Evolutionary conservation across 2,113 vertebrate genomes (phyloP).

Genomic region (Prionailurus bengalensis): DNA sequence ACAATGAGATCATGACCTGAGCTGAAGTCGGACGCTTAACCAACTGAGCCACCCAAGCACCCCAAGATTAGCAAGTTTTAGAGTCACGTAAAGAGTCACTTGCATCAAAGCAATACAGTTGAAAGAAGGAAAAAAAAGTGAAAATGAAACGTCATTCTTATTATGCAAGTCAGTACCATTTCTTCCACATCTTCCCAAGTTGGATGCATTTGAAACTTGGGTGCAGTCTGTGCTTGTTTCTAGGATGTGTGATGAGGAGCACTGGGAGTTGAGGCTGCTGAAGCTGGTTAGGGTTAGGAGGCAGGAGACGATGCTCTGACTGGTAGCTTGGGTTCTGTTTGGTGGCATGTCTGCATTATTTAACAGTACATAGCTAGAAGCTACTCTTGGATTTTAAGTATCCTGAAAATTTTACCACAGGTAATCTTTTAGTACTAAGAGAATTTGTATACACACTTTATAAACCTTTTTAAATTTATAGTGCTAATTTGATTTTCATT

Average conservation of each 20-base stretch:
- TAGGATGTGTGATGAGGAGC: neutral
- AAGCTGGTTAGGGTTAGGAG: neutral
- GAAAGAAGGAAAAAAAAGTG: neutral
- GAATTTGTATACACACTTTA: neutral
- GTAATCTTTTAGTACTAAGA: neutral
- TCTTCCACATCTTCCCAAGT: neutral
- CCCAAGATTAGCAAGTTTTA: neutral
- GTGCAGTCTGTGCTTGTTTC: rapidly evolving
- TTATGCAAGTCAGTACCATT: neutral
- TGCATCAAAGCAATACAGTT: neutral
- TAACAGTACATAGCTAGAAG: neutral
- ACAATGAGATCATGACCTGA: too few relatives aligned
- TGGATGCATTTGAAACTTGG: neutral
- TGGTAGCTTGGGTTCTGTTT: neutral
- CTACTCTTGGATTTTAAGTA: neutral
- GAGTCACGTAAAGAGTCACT: neutral
- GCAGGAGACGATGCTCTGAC: neutral
- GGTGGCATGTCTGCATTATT: neutral
- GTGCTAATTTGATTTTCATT: neutral
- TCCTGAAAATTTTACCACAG: neutral
- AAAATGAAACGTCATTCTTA: neutral
- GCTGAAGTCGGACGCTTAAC: too few relatives aligned
- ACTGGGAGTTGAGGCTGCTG: neutral
- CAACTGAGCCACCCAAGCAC: too few relatives aligned
- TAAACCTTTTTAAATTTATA: neutral